These are phyloP conservation scores for Ispidina picta DNA, from an alignment of 2,797 vertebrate genomes.

Conservation along the genomic window DNA sequence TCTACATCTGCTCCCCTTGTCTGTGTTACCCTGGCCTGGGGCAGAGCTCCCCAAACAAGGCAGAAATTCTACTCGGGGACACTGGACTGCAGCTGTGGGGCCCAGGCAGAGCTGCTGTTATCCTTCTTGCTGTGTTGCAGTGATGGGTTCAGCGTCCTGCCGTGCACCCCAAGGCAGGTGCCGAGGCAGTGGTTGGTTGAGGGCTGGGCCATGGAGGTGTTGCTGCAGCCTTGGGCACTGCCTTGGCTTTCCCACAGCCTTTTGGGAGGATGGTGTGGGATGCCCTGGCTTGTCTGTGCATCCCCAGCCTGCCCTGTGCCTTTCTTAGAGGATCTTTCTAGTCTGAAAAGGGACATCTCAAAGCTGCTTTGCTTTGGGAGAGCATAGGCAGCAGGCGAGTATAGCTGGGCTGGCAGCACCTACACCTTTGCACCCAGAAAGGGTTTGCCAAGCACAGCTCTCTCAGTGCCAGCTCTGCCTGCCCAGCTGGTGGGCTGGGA, in stretches of 20 bases:
- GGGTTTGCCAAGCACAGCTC: neutral
- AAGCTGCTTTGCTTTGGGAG: neutral
- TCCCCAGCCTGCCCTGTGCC: neutral
- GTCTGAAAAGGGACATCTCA: neutral
- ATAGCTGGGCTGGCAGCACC: neutral
- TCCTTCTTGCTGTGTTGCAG: neutral
- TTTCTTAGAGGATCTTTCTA: neutral
- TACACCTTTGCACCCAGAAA: neutral
- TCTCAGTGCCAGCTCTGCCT: neutral
- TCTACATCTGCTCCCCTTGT: neutral
- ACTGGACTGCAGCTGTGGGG: neutral
- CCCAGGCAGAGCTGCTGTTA: neutral
- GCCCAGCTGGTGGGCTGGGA: neutral
- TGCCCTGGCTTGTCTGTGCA: neutral
- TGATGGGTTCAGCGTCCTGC: neutral
- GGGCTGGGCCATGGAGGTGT: neutral
- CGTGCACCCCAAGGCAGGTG: rapidly evolving
- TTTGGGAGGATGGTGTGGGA: neutral
- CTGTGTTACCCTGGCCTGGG: rapidly evolving
- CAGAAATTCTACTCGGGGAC: neutral
- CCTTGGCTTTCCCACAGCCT: neutral
- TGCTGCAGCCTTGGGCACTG: neutral
- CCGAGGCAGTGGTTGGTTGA: neutral
- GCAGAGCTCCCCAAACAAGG: neutral
- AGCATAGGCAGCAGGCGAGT: neutral